phyloP scores from a whole-genome alignment of 2,797 vertebrate species.

The Lagodon rhomboides region DNA sequence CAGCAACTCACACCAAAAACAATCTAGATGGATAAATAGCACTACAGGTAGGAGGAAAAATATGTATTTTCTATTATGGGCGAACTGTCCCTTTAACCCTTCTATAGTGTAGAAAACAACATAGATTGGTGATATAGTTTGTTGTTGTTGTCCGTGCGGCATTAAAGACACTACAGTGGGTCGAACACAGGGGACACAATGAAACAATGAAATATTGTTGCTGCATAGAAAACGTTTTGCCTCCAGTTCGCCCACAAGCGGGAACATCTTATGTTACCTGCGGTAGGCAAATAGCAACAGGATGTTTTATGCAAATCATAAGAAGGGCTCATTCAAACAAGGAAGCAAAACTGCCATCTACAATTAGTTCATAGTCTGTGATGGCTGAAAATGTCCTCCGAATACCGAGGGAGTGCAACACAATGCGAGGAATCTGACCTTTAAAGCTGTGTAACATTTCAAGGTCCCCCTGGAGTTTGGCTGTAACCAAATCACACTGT shows the following conservation, averaged over 20 bases:
- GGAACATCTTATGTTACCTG: slow-evolving; percentile 1
- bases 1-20: no score
- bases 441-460: slow-evolving; percentile 66
- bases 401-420: slow-evolving; percentile 53
- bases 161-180: slow-evolving; percentile 13
- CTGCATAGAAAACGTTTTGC: slow-evolving; percentile 9
- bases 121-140: neutral
- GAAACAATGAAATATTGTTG: neutral
- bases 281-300: slow-evolving; percentile 55
- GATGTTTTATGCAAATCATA: slow-evolving; percentile 60
- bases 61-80: neutral
- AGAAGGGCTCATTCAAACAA: slow-evolving; percentile 57
- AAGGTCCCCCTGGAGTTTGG: slow-evolving; percentile 52
- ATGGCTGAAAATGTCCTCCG: slow-evolving; percentile 46
- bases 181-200: neutral
- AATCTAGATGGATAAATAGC: no score
- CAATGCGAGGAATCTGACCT: slow-evolving; percentile 75
- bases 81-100: no score
- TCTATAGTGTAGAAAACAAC: neutral
- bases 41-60: no score
- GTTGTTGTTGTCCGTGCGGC: neutral
- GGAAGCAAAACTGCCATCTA: slow-evolving; percentile 40
- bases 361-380: slow-evolving; percentile 42
- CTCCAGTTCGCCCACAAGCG: slow-evolving; percentile 1
- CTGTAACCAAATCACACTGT: slow-evolving; percentile 59